A percentile compares a stretch with the other conserved stretches of the same genome.
phyloP scores from a whole-genome alignment of 2,113 vertebrate species.

The Lophius piscatorius region DNA sequence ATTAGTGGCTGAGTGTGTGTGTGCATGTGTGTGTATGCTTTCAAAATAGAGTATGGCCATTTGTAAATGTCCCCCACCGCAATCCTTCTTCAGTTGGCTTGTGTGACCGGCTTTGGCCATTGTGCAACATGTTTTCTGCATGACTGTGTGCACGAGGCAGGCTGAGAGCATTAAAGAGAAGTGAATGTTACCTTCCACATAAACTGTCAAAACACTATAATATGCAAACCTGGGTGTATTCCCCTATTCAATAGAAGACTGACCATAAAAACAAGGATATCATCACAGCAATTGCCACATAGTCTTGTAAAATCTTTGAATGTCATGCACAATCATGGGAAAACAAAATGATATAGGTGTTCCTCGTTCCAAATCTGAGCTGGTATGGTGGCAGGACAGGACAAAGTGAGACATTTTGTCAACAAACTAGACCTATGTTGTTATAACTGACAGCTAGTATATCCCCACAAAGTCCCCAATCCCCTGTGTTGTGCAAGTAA shows the following conservation, averaged over 20 bases:
- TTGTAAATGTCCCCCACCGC: conserved; percentile 21
- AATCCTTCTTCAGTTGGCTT: conserved; percentile 26
- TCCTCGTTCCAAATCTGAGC: no score
- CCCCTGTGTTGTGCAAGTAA: no score
- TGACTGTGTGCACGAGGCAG: neutral
- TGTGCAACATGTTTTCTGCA: conserved; percentile 19
- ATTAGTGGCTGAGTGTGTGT: conserved; percentile 46
- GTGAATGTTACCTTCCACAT: neutral
- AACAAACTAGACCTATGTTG: no score
- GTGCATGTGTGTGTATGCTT: conserved; percentile 34
- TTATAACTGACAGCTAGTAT: no score
- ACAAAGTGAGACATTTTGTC: no score
- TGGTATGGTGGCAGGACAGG: no score
- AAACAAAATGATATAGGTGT: no score
- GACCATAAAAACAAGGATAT: no score
- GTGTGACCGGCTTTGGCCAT: conserved; percentile 18
- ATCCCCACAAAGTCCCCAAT: no score
- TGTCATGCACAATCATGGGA: no score
- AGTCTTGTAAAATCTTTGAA: no score
- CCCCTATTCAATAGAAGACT: neutral
- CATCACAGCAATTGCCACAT: no score
- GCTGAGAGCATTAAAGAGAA: conserved; percentile 1
- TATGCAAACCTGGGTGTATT: neutral
- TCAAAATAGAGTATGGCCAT: conserved; percentile 39
- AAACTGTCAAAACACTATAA: neutral